These are phyloP conservation scores for Cybosia mesomella DNA, from an alignment of 2,888 invertebrate genomes.

Conservation along the genomic window DNA sequence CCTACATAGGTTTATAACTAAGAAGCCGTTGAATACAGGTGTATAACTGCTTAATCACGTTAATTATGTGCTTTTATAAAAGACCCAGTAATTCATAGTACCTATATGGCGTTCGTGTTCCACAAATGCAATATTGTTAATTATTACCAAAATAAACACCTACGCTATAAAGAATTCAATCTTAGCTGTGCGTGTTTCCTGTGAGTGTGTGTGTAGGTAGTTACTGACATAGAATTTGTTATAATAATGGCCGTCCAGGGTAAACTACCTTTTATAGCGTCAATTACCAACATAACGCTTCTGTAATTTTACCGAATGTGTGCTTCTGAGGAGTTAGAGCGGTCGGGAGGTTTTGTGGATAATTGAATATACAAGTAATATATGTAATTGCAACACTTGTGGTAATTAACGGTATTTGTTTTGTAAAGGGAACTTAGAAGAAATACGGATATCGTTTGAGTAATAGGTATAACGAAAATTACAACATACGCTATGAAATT, in stretches of 20 bases:
- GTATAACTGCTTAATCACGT: conserved; percentile 19
- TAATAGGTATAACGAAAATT: background rate
- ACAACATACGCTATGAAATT: background rate
- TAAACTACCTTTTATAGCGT: conserved; percentile 72
- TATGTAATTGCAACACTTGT: conserved; percentile 42
- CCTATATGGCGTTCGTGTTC: conserved; percentile 17
- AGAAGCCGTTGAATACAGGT: background rate
- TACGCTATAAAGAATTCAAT: conserved; percentile 59
- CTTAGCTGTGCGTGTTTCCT: conserved; percentile 39
- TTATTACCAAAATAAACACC: conserved; percentile 60
- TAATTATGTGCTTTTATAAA: conserved; percentile 31
- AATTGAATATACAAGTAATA: conserved; percentile 55
- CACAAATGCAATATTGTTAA: conserved; percentile 50
- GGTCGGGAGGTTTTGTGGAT: conserved; percentile 56
- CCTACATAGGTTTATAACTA: background rate
- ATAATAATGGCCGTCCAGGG: conserved; percentile 66
- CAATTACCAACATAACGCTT: conserved; percentile 72
- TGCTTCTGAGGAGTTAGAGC: conserved; percentile 48
- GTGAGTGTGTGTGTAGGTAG: conserved; percentile 59
- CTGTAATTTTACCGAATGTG: conserved; percentile 68
- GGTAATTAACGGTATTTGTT: conserved; percentile 35
- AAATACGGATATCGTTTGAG: background rate
- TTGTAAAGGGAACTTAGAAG: background rate
- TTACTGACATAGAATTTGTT: conserved; percentile 63
- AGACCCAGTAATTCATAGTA: conserved; percentile 28